Conservation (phyloP, 2,888 invertebrate genomes). For the Copidosoma aretas region DNA sequence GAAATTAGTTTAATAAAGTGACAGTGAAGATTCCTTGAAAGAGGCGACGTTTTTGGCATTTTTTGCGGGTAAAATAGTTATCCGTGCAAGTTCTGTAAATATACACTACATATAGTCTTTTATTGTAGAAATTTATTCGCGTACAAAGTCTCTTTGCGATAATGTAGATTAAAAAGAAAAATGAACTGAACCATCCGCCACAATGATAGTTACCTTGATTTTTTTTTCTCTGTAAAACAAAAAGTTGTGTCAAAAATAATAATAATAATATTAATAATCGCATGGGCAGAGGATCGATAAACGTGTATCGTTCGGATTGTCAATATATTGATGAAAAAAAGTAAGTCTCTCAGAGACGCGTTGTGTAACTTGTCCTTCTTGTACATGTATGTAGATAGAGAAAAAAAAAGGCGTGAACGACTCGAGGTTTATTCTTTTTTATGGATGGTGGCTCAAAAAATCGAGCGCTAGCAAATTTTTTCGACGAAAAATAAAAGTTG, state of each 20-base stretch:
- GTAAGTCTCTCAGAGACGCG: background rate
- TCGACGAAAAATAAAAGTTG: no score
- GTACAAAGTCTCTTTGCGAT: constrained; percentile 3
- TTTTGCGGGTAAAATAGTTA: constrained; percentile 12
- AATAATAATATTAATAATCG: background rate
- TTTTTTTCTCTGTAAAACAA: constrained; percentile 15
- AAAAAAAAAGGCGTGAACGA: constrained; percentile 23
- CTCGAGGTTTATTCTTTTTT: constrained; percentile 25
- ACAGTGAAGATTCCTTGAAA: no score
- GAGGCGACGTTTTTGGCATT: background rate
- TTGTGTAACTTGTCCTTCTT: constrained; percentile 33
- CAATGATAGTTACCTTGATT: constrained; percentile 30
- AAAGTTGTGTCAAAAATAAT: constrained; percentile 1
- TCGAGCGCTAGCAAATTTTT: no score
- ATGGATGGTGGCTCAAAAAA: no score
- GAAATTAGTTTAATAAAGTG: no score
- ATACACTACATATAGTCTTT: background rate
- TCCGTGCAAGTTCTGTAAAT: constrained; percentile 16
- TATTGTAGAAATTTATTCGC: constrained; percentile 2
- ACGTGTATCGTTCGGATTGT: constrained; percentile 1
- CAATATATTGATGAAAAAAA: background rate
- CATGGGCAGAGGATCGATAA: background rate
- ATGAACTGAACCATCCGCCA: constrained; percentile 9
- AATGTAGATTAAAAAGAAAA: constrained; percentile 11
- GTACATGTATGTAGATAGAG: constrained; percentile 42